Conservation (phyloP, 2,888 invertebrate species). For the Netelia inedita region DNA sequence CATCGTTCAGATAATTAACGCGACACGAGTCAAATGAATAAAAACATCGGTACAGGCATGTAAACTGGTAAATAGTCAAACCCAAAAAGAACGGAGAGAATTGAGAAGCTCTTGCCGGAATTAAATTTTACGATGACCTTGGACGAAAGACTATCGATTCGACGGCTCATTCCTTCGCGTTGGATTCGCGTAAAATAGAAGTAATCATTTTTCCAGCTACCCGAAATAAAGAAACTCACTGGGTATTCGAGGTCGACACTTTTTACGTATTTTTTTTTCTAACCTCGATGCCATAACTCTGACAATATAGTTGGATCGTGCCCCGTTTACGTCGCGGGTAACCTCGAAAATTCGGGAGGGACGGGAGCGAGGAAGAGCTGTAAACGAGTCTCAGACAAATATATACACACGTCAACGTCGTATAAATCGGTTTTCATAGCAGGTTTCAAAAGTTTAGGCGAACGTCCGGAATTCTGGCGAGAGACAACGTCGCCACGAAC, state of each 20-base stretch:
- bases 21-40: not conserved
- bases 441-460: not conserved
- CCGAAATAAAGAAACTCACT: too few relatives aligned
- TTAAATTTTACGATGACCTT: constrained; percentile 55
- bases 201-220: too few relatives aligned
- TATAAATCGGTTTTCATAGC: not conserved
- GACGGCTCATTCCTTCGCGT: not conserved
- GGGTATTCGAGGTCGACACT: too few relatives aligned
- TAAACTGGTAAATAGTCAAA: not conserved
- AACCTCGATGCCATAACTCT: too few relatives aligned
- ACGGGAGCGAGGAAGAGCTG: not conserved
- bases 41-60: not conserved
- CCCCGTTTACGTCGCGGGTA: not conserved
- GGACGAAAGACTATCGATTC: constrained; percentile 50
- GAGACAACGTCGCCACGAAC: not conserved
- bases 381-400: not conserved
- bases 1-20: not conserved
- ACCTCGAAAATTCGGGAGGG: not conserved
- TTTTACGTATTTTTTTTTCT: too few relatives aligned
- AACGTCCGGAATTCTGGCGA: not conserved
- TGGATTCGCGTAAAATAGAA: too few relatives aligned
- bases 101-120: not conserved
- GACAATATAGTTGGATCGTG: too few relatives aligned
- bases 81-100: not conserved
- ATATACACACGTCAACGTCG: not conserved